Conservation (phyloP, 30 jellyfish, hydroid and myxozoan species). For the Turritopsis rubra region DNA sequence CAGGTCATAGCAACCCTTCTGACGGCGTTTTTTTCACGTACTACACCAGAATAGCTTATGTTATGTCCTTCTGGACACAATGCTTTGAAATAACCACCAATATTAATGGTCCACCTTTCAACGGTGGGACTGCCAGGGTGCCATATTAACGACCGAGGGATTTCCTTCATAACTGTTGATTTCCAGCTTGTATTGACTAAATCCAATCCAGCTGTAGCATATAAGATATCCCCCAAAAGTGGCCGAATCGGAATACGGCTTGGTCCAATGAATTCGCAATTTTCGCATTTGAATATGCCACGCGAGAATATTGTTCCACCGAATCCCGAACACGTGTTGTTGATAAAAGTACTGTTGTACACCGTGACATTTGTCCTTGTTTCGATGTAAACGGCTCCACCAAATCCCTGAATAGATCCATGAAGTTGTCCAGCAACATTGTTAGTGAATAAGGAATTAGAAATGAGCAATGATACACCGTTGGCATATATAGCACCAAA, state of each 20-base stretch:
- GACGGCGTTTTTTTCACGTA: slow-evolving; percentile 44
- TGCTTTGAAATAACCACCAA: slow-evolving; percentile 62
- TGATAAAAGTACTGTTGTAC: slow-evolving; percentile 34
- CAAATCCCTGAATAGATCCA: slow-evolving; percentile 89
- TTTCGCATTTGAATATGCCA: slow-evolving; percentile 47
- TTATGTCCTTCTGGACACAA: slow-evolving; percentile 89
- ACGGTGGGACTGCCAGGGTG: slow-evolving; percentile 97
- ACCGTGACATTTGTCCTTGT: slow-evolving; percentile 38
- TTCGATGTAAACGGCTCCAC: slow-evolving; percentile 90
- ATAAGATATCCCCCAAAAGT: slow-evolving; percentile 74
- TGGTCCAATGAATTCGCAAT: slow-evolving; percentile 49
- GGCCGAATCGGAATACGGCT: slow-evolving; percentile 40
- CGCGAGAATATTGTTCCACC: slow-evolving; percentile 93
- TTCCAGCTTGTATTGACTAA: slow-evolving; percentile 80
- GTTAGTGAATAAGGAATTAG: slow-evolving; percentile 28
- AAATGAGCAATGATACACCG: slow-evolving; percentile 42
- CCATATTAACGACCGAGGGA: slow-evolving; percentile 70
- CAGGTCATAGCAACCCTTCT: slow-evolving; percentile 72
- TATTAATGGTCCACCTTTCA: slow-evolving; percentile 58
- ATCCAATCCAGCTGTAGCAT: slow-evolving; percentile 79
- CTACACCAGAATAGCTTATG: slow-evolving; percentile 60
- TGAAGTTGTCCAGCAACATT: slow-evolving; percentile 82
- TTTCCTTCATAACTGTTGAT: slow-evolving; percentile 30
- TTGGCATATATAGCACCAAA: slow-evolving; percentile 94
- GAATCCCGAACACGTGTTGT: slow-evolving; percentile 90